Evolutionary conservation across 2,113 vertebrate species (phyloP), one percentile per base, ranked within the genome.

Genomic region (Phrynocephalus versicolor): DNA sequence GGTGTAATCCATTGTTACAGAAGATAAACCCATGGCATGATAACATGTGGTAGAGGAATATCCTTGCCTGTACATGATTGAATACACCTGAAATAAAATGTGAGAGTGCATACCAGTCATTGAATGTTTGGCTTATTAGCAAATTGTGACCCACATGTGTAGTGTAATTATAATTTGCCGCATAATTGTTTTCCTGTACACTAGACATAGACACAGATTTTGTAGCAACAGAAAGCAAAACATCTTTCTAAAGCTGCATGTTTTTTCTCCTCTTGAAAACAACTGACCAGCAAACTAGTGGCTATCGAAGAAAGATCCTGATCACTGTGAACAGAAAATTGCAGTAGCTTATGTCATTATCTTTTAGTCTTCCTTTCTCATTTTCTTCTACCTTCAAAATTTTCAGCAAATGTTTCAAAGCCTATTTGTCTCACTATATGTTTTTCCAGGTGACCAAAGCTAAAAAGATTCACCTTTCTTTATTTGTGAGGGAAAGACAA

Each of bases 251-350:
- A 69, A 74, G 70, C 70, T 62, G n/a, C 89, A 83, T 80, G 82
- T 80, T 93, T n/a, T 91, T 92, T 91, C 87, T 89, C 88, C 90
- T 95, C 90, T 93, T 95, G 94, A 93, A 81, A 94, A 89, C 91
- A 90, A 90, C 88, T 95, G 84, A 75, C 93, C 90, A 90, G 33
- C 60, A 86, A 89, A 91, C 88, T 84, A 89, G 60, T 84, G 87
- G 58, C 76, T 79, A 57, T 70, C 60, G 83, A 41, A 81, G 89
- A 88, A 79, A 85, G 64, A 58, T 71, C 55, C 82, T 80, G 35
- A 60, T 67, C 88, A 87, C 89, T 85, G 64, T 67, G 35, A 90
- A 86, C 89, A 86, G 91, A 55, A 58, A 23, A 19, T 77, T 87
- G 60, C 88, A 23, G 19, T 77, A 86, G 60, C 88, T 70, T 87